These are phyloP conservation scores for Drosophila persimilis DNA, from an alignment of 1,140 invertebrate species.

Conservation along the genomic window DNA sequence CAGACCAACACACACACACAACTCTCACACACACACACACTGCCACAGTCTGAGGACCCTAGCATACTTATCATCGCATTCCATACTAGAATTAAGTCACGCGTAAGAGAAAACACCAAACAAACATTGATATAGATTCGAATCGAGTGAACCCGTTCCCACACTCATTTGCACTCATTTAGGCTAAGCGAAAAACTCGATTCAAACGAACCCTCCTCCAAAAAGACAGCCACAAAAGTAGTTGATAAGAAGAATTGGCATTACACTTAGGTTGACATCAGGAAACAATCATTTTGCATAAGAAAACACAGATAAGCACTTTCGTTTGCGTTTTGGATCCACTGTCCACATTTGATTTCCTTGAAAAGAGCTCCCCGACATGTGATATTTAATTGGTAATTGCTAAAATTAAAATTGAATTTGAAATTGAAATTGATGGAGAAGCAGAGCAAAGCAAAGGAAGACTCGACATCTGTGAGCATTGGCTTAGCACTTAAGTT, in stretches of 20 bases:
- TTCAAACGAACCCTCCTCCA: conserved; percentile 26
- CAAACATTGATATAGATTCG: conserved; percentile 31
- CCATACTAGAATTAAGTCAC: conserved; percentile 43
- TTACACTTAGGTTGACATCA: conserved; percentile 28
- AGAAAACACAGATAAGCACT: conserved; percentile 8
- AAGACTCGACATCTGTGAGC: conserved; percentile 71
- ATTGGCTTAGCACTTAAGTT: conserved; percentile 75
- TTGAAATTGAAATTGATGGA: conserved; percentile 38
- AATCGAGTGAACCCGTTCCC: conserved; percentile 18
- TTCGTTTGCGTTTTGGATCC: conserved; percentile 59
- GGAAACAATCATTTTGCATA: conserved; percentile 63
- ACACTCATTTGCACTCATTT: conserved; percentile 29
- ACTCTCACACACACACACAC: conserved; percentile 36
- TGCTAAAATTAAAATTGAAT: conserved; percentile 53
- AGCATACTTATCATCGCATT: conserved; percentile 39
- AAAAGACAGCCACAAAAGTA: conserved; percentile 73
- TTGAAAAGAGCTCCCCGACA: conserved; percentile 82
- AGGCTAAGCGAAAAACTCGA: conserved; percentile 40
- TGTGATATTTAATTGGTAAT: conserved; percentile 81
- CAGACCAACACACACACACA: conserved; percentile 25
- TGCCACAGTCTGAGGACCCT: conserved; percentile 50
- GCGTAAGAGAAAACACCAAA: conserved; percentile 68
- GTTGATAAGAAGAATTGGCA: conserved; percentile 55
- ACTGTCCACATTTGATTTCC: conserved; percentile 55
- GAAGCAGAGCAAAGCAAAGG: conserved; percentile 39